Evolutionary conservation across 2,888 invertebrate genomes (phyloP).

Genomic region (Erebia aethiops): DNA sequence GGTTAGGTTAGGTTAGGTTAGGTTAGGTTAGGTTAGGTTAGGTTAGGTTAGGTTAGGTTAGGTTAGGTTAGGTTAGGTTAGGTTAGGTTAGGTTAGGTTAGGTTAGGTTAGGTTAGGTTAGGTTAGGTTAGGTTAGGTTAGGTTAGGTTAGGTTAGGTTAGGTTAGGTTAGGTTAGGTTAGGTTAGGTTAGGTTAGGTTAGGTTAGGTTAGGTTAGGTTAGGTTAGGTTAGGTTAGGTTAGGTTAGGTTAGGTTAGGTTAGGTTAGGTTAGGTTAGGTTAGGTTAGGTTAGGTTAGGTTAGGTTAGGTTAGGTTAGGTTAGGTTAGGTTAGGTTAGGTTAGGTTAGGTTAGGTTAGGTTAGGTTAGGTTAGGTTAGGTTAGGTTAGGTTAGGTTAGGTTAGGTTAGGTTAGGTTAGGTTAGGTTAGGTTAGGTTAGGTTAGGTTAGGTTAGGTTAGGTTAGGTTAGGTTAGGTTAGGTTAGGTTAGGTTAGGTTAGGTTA

Average conservation of each 20-base stretch:
- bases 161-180: constrained; percentile 42
- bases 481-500: constrained; percentile 38
- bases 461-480: constrained; percentile 40
- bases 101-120: constrained; percentile 43
- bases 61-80: constrained; percentile 41
- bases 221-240: constrained; percentile 46
- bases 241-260: constrained; percentile 44
- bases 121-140: constrained; percentile 44
- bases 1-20: constrained; percentile 42
- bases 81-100: constrained; percentile 44
- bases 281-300: constrained; percentile 41
- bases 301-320: constrained; percentile 40
- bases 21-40: constrained; percentile 43
- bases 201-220: constrained; percentile 46
- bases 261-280: constrained; percentile 37
- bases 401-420: constrained; percentile 41
- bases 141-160: constrained; percentile 43
- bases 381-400: constrained; percentile 41
- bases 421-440: constrained; percentile 40
- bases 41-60: constrained; percentile 43
- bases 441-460: constrained; percentile 39
- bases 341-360: constrained; percentile 42
- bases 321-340: constrained; percentile 41
- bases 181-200: constrained; percentile 43
- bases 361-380: constrained; percentile 43